These are phyloP conservation scores for Sweltsa coloradensis DNA, from an alignment of 1,140 invertebrate species.

Conservation along the genomic window DNA sequence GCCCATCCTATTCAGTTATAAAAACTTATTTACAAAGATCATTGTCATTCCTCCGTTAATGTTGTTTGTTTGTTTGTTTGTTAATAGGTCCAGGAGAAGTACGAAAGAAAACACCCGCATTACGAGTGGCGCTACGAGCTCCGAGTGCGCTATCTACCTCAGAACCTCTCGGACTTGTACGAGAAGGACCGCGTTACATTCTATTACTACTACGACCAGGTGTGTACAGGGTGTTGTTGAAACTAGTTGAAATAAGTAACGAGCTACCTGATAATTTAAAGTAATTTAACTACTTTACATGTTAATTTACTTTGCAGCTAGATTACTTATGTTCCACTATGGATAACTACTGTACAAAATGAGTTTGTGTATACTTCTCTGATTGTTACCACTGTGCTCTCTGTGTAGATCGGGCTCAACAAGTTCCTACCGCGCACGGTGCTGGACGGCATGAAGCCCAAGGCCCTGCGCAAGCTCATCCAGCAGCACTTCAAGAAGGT, in stretches of 20 bases:
- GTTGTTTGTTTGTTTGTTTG: background rate
- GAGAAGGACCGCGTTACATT: conserved; percentile 89
- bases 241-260: no score
- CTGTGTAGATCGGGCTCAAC: conserved; percentile 74
- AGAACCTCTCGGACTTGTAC: conserved; percentile 72
- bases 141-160: conserved; percentile 83
- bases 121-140: conserved; percentile 85
- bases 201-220: conserved; percentile 94
- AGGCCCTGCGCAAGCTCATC: conserved; percentile 81
- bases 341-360: no score
- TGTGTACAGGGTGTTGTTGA: conserved; percentile 33
- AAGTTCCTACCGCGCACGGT: conserved; percentile 86
- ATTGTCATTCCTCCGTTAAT: no score
- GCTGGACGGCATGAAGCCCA: conserved; percentile 75
- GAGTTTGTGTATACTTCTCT: no score
- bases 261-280: no score
- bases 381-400: no score
- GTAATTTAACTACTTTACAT: no score
- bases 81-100: conserved; percentile 55
- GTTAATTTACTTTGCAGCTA: no score
- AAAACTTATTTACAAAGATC: no score
- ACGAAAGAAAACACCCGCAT: conserved; percentile 52
- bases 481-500: conserved; percentile 91
- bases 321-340: no score
- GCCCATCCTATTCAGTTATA: no score